Evolutionary conservation across 2,888 invertebrate species (phyloP), one percentile per base, ranked within the genome.

Genomic region (Slavum lentiscoides): DNA sequence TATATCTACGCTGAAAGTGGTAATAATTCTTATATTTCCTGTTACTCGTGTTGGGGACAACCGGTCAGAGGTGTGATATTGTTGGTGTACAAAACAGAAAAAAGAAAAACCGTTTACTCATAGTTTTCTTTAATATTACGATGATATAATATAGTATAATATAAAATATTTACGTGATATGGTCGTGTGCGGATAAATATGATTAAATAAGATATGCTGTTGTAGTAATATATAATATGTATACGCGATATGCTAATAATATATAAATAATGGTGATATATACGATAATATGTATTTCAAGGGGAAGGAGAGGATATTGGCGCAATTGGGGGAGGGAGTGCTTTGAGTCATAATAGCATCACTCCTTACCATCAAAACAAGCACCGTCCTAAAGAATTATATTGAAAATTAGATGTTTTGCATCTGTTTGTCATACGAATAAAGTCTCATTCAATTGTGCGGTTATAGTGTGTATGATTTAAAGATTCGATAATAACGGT

Each of bases 151-250:
- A 30, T 15, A 62, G 15, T n/a, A n/a, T n/a, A n/a, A n/a, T n/a
- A n/a, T n/a, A n/a, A n/a, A n/a, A n/a, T n/a, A n/a, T 23, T 6
- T 15, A 61, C 37, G 21, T 67, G 75, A 76, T 76, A 76, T 76
- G 75, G 75, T 76, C 67, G 59, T 76, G 43, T 76, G 58, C 67
- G 67, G 67, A 59, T 13, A 49, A 13, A 30, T 30, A 30, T 49
- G 11, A 49, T 49, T 49, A 49, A 49, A 49, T 55, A 17, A 66
- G 74, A 75, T 75, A 75, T 75, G 74, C 55, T 68, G 58, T 8
- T 59, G 61, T 30, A 30, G 11, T 61, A 61, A n/a, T 53, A 39
- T 39, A 39, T 43, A 43, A 43, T 49, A 49, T 49, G 15, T 64
- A 37, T 74, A 64, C 39, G 66, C 64, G 66, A 74, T 66, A 74